Conservation (phyloP, 2,113 vertebrate genomes). For the Serinus canaria region DNA sequence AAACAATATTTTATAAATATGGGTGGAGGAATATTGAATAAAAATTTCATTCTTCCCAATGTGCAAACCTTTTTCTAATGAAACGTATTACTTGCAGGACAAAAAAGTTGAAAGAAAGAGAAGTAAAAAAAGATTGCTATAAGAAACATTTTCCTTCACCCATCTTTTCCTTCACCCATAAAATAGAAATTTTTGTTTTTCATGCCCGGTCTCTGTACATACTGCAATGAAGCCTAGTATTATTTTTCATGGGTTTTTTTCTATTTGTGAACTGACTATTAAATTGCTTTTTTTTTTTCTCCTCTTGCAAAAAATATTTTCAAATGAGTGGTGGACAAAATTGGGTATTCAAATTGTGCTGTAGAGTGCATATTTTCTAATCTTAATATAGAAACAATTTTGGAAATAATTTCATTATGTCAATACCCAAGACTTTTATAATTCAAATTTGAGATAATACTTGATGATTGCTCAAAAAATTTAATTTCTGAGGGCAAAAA, state of each 20-base stretch:
- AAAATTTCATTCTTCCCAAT: neutral
- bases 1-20: neutral
- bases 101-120: neutral
- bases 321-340: neutral
- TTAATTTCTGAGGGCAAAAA: too few species aligned
- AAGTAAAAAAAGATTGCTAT: neutral
- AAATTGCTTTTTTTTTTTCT: neutral
- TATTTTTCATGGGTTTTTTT: neutral
- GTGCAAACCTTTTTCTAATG: neutral
- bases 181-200: neutral
- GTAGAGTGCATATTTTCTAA: neutral
- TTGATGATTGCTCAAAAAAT: neutral
- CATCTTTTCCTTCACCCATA: neutral
- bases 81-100: neutral
- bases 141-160: neutral
- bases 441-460: neutral
- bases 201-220: neutral
- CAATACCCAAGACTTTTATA: neutral
- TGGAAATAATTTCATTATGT: neutral
- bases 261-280: neutral
- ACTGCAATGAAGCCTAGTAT: neutral
- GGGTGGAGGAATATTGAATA: neutral
- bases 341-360: neutral
- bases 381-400: neutral
- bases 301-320: neutral